Conservation (phyloP, 2,113 vertebrate genomes). For the Lophius piscatorius region DNA sequence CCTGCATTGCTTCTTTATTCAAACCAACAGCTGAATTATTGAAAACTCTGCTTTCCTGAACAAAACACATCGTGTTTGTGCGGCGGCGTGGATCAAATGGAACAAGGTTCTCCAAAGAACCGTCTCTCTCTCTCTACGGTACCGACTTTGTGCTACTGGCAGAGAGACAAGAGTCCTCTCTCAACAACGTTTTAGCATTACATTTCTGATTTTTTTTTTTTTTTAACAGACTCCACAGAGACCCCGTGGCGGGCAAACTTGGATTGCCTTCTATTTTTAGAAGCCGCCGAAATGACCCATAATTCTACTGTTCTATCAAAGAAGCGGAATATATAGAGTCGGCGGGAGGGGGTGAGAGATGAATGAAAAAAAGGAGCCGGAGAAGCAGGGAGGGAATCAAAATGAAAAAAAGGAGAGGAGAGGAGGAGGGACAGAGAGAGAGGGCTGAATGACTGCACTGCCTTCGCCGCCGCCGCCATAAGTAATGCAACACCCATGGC, state of each 20-base stretch:
- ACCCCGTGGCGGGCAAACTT: conserved; percentile 58
- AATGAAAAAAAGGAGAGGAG: conserved; percentile 12
- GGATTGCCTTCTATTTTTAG: conserved; percentile 73
- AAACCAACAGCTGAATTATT: conserved; percentile 9
- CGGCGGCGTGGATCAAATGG: conserved; percentile 38
- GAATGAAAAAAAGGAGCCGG: neutral
- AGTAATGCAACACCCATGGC: conserved; percentile 46
- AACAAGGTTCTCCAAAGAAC: conserved; percentile 28
- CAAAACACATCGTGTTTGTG: conserved; percentile 22
- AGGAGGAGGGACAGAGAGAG: neutral
- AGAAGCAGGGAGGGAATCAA: neutral
- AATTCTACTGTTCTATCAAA: conserved; percentile 68
- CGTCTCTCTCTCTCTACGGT: neutral
- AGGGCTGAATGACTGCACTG: conserved; percentile 23
- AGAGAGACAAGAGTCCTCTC: conserved; percentile 12
- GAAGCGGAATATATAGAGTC: conserved; percentile 26
- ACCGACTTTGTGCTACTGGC: conserved; percentile 14
- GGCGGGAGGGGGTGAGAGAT: conserved; percentile 2
- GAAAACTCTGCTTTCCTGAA: conserved; percentile 1
- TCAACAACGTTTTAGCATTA: conserved; percentile 54
- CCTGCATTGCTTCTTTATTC: neutral
- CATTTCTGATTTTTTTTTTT: conserved; percentile 53
- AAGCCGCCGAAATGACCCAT: conserved; percentile 67
- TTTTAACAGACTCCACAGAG: conserved; percentile 61
- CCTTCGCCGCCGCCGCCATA: conserved; percentile 11